Conservation (phyloP, 2,797 vertebrate species). For the Danio choprae region DNA sequence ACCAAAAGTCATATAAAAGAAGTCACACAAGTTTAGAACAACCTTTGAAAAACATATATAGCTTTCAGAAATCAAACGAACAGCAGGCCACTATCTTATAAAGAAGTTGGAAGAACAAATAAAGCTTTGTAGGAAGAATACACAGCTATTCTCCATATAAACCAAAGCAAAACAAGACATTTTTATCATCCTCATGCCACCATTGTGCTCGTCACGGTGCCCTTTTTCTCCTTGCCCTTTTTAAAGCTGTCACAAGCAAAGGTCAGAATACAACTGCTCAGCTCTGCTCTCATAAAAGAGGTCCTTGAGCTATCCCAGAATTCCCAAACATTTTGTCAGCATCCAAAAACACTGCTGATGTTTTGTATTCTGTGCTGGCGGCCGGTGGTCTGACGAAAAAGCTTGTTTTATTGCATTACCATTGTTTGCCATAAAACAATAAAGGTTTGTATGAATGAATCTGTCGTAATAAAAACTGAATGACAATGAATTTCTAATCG, state of each 20-base stretch:
- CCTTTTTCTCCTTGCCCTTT: constrained; percentile 69
- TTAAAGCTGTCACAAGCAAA: constrained; percentile 61
- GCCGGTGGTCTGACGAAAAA: not conserved
- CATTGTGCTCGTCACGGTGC: constrained; percentile 59
- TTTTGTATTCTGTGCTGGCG: not conserved
- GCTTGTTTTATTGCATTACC: not conserved
- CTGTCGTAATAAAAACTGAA: not conserved
- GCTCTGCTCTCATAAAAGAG: constrained; percentile 34
- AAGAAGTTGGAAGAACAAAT: constrained; percentile 34
- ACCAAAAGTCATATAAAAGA: no score
- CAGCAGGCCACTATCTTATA: constrained; percentile 4
- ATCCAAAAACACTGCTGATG: not conserved
- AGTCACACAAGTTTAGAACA: not conserved
- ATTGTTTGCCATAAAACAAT: not conserved
- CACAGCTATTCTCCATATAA: constrained; percentile 53
- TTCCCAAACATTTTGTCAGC: constrained; percentile 9
- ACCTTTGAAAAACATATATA: no score
- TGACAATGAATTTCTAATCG: not conserved
- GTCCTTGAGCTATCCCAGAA: not conserved
- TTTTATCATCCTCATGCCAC: constrained; percentile 58
- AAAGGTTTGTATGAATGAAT: not conserved
- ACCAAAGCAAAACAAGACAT: constrained; percentile 27
- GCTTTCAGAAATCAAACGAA: not conserved
- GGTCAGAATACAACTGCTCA: constrained; percentile 55
- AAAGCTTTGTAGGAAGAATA: constrained; percentile 33